A percentile compares a stretch with the other conserved stretches of the same genome.
Conservation (phyloP, 1,140 invertebrate genomes). For the Magallana gigas region DNA sequence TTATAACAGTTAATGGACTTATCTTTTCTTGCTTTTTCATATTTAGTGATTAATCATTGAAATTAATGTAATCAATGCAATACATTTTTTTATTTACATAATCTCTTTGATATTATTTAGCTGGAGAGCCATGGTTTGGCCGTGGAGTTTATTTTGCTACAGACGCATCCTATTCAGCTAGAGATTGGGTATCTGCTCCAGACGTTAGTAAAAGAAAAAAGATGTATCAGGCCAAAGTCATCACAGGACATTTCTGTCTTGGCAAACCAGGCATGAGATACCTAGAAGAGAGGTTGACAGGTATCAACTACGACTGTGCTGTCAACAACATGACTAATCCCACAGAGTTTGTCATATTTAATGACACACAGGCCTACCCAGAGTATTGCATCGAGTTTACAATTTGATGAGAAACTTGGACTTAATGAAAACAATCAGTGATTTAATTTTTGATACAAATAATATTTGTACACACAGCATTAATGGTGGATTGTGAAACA, state of each 20-base stretch:
- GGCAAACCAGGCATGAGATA: slow-evolving; percentile 52
- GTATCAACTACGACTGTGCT: slow-evolving; percentile 63
- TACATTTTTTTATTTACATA: too few relatives aligned
- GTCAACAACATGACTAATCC: slow-evolving; percentile 61
- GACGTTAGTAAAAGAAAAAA: slow-evolving; percentile 29
- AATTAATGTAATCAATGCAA: too few relatives aligned
- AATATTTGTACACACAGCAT: too few relatives aligned
- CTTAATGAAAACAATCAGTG: too few relatives aligned
- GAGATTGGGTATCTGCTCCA: slow-evolving; percentile 56
- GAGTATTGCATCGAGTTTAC: slow-evolving; percentile 67
- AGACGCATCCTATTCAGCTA: slow-evolving; percentile 61
- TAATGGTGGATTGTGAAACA: too few relatives aligned
- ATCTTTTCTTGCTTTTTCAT: too few relatives aligned
- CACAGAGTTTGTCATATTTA: slow-evolving; percentile 70
- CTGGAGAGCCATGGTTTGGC: slow-evolving; percentile 57
- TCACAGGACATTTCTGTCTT: slow-evolving; percentile 55
- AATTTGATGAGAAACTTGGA: background rate
- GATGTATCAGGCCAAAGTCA: slow-evolving; percentile 55
- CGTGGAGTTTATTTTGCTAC: slow-evolving; percentile 64
- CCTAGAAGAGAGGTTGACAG: slow-evolving; percentile 50
- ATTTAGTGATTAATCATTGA: too few relatives aligned
- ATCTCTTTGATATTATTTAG: too few relatives aligned
- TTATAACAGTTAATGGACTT: too few relatives aligned
- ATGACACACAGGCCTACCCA: slow-evolving; percentile 74
- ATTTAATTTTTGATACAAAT: too few relatives aligned